Conservation (phyloP, 2,888 invertebrate genomes). For the Aphidius colemani region DNA sequence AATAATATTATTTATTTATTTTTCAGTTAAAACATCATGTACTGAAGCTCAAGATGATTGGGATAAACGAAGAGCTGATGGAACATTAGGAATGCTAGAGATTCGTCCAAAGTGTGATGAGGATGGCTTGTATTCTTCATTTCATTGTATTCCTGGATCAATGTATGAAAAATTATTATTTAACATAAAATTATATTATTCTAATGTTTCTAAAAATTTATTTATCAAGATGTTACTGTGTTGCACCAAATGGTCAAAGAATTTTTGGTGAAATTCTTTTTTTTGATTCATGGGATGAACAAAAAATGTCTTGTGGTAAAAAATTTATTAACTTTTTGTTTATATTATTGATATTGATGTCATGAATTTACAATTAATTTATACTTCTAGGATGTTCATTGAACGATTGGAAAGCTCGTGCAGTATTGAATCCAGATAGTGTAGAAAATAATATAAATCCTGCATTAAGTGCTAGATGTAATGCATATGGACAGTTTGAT, state of each 20-base stretch:
- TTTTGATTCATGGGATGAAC: constrained; percentile 53
- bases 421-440: constrained; percentile 52
- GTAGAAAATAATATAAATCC: constrained; percentile 41
- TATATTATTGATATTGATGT: constrained; percentile 7
- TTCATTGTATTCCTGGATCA: constrained; percentile 70
- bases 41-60: constrained; percentile 57
- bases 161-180: constrained; percentile 62
- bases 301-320: constrained; percentile 67
- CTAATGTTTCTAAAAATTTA: neutral
- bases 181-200: neutral
- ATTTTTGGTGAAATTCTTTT: constrained; percentile 71
- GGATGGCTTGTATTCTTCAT: constrained; percentile 66
- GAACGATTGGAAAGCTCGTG: constrained; percentile 61
- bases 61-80: constrained; percentile 61
- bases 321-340: neutral
- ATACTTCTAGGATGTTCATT: constrained; percentile 65
- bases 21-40: constrained; percentile 44
- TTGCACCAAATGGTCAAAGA: constrained; percentile 66
- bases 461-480: constrained; percentile 63
- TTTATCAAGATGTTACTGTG: constrained; percentile 67
- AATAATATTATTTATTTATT: neutral
- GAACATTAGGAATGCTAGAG: constrained; percentile 64
- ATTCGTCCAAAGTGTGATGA: constrained; percentile 67
- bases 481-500: constrained; percentile 71
- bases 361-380: neutral